phyloP scores from a whole-genome alignment of 2,888 invertebrate species.

The Orgyia antiqua region DNA sequence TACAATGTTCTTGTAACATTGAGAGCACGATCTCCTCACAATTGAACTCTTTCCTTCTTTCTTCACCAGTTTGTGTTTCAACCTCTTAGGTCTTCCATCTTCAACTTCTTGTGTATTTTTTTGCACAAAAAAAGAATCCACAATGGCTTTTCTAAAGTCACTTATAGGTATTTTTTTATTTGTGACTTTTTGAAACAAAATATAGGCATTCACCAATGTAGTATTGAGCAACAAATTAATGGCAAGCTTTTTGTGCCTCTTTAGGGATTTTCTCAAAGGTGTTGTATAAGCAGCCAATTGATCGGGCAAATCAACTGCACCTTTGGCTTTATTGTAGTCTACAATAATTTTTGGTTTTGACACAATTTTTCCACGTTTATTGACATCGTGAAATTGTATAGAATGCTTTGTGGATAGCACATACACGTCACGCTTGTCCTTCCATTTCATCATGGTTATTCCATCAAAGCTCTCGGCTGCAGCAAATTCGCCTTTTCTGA shows the following conservation, averaged over 20 bases:
- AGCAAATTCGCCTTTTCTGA: conserved; percentile 1
- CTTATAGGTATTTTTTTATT: conserved; percentile 5
- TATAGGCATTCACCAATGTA: conserved; percentile 20
- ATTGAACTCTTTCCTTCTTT: conserved; percentile 7
- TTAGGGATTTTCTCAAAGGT: conserved; percentile 21
- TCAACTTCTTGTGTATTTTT: neutral
- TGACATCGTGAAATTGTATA: conserved; percentile 2
- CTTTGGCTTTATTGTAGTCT: conserved; percentile 25
- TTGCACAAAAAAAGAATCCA: neutral
- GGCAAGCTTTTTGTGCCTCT: conserved; percentile 24
- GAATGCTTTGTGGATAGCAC: conserved; percentile 9
- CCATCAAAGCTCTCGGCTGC: conserved; percentile 2
- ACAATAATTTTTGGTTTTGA: conserved; percentile 16
- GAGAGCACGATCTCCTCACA: conserved; percentile 10
- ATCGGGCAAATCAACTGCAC: conserved; percentile 19
- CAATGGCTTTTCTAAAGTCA: conserved; percentile 7
- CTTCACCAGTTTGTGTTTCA: conserved; percentile 10
- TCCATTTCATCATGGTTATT: conserved; percentile 2
- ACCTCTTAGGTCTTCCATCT: conserved; percentile 7
- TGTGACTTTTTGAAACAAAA: conserved; percentile 7
- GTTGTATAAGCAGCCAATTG: conserved; percentile 25
- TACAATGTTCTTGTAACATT: conserved; percentile 14
- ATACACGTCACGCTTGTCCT: conserved; percentile 5
- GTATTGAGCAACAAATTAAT: conserved; percentile 19
- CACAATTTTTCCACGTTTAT: conserved; percentile 8